Evolutionary conservation across 2,888 invertebrate genomes (phyloP), one percentile per base, ranked within the genome.

Genomic region (Drosophila kambysellisi): DNA sequence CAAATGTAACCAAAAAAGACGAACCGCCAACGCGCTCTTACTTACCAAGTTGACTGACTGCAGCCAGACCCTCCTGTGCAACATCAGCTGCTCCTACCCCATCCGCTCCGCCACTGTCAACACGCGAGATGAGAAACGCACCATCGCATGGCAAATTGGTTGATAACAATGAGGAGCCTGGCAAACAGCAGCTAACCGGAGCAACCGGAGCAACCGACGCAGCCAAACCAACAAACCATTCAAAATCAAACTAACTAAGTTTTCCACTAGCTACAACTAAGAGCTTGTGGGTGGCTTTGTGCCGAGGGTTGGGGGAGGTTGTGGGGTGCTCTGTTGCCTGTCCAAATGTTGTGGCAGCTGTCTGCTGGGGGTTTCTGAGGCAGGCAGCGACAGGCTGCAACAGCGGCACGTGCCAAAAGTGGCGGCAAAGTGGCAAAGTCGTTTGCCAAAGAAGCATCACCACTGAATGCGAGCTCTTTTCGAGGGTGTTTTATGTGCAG

Each of bases 191-290:
- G 51, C 39, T 54, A 68, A 51, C 56, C 57, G 46, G 25, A 53
- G 76, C 69, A 56, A 25, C 62, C 57, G 43, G 25, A 53, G 76
- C 69, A 56, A 25, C 62, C 57, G 43, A 48, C 37, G 61, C 77
- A 79, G 64, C 65, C 82, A 81, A 65, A 70, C 82, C 79, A 82
- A 76, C 82, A 82, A 82, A 82, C 83, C 80, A 85, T 85, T 82
- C 83, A 85, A 79, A 82, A 82, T 82, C 82, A 82, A 82, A 82
- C 82, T 79, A 82, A 82, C 80, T 67, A 83, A 83, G 83, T 86
- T 86, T 80, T 67, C 52, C 68, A 61, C 43, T 53, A 64, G 74
- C 69, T 37, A 29, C 4, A 30, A 58, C 51, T 57, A 20, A 46
- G 56, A 56, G 57, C 25, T 67, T 39, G 29, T 37, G 54, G 62